phyloP scores from a whole-genome alignment of 2,113 vertebrate species.

The Thryonomys swinderianus region DNA sequence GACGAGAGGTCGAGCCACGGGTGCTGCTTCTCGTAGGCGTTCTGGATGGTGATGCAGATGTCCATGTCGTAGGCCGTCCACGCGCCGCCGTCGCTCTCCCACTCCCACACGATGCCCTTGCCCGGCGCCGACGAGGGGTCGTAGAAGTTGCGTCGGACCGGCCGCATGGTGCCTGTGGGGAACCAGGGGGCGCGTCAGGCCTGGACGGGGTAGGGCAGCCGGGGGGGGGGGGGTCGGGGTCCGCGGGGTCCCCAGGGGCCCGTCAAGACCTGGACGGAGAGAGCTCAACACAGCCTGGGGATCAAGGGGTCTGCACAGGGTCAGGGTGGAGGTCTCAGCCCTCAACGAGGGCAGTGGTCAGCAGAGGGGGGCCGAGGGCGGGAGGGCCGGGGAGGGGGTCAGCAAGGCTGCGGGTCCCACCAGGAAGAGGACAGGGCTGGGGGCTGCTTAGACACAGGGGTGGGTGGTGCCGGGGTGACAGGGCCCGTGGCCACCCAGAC shows the following conservation, averaged over 20 bases:
- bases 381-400: neutral
- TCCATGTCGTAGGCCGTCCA: constrained; percentile 99
- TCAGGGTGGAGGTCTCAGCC: neutral
- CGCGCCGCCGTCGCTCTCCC: constrained; percentile 95
- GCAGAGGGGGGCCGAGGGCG: neutral
- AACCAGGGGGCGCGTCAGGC: neutral
- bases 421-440: neutral
- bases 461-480: neutral
- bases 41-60: constrained; percentile 98
- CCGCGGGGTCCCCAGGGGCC: neutral
- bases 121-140: constrained; percentile 97
- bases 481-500: neutral
- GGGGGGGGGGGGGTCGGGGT: neutral
- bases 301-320: neutral
- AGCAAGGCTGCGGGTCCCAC: neutral
- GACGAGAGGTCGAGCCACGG: constrained; percentile 98
- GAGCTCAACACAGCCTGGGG: neutral
- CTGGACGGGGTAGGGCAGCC: neutral
- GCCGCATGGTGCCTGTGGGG: constrained; percentile 94
- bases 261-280: neutral
- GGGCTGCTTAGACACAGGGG: neutral
- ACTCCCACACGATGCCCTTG: constrained; percentile 98
- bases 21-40: constrained; percentile 99
- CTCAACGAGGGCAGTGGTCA: neutral
- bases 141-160: constrained; percentile 96